Percentiles rank a stretch among this genome's conserved stretches.
phyloP scores from a whole-genome alignment of 2,113 vertebrate genomes.

The Brachypodius melanocephalos region DNA sequence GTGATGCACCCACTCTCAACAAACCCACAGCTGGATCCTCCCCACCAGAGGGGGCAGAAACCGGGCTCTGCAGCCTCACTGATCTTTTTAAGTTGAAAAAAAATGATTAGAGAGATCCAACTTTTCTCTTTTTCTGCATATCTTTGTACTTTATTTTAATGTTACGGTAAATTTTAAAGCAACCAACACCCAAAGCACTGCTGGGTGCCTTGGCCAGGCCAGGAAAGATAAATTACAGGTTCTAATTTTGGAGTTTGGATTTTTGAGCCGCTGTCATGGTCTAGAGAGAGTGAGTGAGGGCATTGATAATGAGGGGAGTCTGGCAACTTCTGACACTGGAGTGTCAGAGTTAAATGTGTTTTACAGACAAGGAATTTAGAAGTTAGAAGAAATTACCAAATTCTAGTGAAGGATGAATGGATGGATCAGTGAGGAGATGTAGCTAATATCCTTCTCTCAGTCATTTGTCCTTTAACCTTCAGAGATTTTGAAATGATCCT shows the following conservation, averaged over 20 bases:
- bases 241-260: slow-evolving; percentile 16
- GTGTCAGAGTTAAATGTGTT: neutral
- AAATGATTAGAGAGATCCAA: neutral
- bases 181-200: neutral
- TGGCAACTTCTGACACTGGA: neutral
- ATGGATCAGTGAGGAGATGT: neutral
- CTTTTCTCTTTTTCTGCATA: slow-evolving; percentile 15
- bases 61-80: neutral
- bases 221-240: neutral
- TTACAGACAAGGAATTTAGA: neutral
- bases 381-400: neutral
- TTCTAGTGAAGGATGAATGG: neutral
- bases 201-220: neutral
- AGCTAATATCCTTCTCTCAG: neutral
- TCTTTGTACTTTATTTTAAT: neutral
- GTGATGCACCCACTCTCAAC: neutral
- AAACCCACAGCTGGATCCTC: slow-evolving; percentile 11
- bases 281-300: neutral
- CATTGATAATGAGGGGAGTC: slow-evolving; percentile 8
- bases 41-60: slow-evolving; percentile 5
- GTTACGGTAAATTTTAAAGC: slow-evolving; percentile 10
- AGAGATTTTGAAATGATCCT: neutral
- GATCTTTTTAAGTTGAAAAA: neutral
- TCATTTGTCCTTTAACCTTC: neutral
- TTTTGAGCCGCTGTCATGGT: neutral